A percentile compares a stretch with the other conserved stretches of the same genome.
phyloP scores from a whole-genome alignment of 2,113 vertebrate species.

The Natator depressus region DNA sequence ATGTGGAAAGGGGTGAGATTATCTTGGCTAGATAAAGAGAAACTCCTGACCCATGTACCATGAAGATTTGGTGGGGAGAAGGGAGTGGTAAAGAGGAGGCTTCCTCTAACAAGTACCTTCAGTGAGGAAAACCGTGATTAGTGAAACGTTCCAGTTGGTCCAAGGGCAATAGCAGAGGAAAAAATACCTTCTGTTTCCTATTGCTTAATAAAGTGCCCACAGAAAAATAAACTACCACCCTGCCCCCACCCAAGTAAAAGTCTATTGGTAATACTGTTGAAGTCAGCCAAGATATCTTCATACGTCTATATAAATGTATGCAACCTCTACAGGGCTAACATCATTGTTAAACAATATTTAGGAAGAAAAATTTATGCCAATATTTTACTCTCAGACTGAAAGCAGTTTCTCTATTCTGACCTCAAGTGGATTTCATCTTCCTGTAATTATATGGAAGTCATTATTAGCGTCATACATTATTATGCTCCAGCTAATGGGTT shows the following conservation, averaged over 20 bases:
- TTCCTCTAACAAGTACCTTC: background rate
- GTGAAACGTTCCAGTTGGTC: background rate
- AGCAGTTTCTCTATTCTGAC: background rate
- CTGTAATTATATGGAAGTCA: background rate
- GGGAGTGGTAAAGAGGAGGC: background rate
- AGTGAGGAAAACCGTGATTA: background rate
- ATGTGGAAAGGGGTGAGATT: background rate
- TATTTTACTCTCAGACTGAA: background rate
- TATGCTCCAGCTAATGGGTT: background rate
- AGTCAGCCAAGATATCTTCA: background rate
- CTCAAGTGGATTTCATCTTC: background rate
- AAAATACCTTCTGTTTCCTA: background rate
- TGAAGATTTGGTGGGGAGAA: background rate
- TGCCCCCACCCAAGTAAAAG: background rate
- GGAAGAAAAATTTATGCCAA: background rate
- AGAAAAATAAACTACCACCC: background rate
- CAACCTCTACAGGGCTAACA: background rate
- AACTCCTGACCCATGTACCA: background rate
- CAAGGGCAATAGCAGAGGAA: background rate
- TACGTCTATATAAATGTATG: background rate
- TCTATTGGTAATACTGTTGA: background rate
- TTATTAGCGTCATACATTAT: background rate
- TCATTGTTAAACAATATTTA: background rate
- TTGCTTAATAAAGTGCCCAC: background rate
- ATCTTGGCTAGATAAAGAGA: background rate